Base-by-base conservation (phyloP, 2,888 invertebrate genomes). In the Ectropis crepuscularia region DNA sequence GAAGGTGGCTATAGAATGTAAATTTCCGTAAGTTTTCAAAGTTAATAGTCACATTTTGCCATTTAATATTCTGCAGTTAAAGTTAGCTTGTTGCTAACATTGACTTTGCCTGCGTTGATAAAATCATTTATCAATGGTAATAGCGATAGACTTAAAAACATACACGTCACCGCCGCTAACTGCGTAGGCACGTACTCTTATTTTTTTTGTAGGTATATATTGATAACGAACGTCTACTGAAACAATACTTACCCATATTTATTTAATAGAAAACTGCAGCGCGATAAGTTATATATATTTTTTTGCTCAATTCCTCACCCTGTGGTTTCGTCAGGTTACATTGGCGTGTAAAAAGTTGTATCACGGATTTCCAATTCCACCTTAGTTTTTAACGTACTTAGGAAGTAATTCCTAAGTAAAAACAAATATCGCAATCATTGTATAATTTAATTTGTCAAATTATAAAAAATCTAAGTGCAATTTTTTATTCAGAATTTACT, bases 271-370 rank as follows among this genome's bases (percentile, higher is more conserved):
- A 36, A 53, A 53, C 37, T 38, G 43, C 53, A 53, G 43, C 37
- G 11, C 36, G 45, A 45, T 45, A 45, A 54, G 45, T 46, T 43
- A 45, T 43, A 54, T 12, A 45, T 2, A 28, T 28, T 28, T 28
- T 28, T 39, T 47, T 5, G 16, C 37, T 61, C 8, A 36, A 37
- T 16, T 46, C 38, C 46, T 42, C 39, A 16, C 46, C 46, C 55
- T 38, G 38, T 28, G 10, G 5, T 37, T 47, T 10, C 38, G 7
- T 38, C 16, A 28, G 63, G 63, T 55, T 68, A 59, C 64, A 65
- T 65, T 63, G 65, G 59, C 63, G 59, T 64, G 62, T 54, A 63
- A 62, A 42, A 61, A 43, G 49, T 53, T 57, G 16, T 28, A n/a
- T n/a, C 16, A 28, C 4, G 16, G 16, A 28, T 28, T 28, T 28